phyloP scores from a whole-genome alignment of 64 coral and sea anemone species.

The Orbicella faveolata region DNA sequence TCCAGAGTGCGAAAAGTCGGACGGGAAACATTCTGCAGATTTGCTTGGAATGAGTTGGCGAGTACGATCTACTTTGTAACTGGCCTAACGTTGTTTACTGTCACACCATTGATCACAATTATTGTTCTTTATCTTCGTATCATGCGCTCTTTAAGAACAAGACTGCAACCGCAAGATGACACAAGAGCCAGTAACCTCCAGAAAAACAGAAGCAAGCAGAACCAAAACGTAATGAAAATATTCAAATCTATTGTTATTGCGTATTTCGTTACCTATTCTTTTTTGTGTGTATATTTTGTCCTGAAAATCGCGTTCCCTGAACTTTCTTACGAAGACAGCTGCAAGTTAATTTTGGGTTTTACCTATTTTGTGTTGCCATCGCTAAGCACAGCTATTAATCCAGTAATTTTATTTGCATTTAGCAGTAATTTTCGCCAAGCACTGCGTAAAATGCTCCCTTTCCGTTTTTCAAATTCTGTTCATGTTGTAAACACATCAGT shows the following conservation, averaged over 20 bases:
- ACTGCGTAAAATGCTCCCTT: not conserved
- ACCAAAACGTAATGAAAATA: not conserved
- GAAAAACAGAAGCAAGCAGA: not conserved
- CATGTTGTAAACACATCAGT: too few species aligned
- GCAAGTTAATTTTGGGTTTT: slow-evolving; percentile 1
- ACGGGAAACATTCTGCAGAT: not conserved
- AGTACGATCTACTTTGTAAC: not conserved
- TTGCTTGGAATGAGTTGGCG: not conserved
- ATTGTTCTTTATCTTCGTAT: slow-evolving; percentile 1
- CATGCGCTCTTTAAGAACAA: not conserved
- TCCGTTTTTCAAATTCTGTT: too few species aligned
- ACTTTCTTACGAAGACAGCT: not conserved
- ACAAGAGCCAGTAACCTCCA: not conserved
- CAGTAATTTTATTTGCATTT: not conserved
- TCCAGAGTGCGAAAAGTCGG: not conserved
- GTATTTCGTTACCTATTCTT: not conserved
- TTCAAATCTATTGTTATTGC: not conserved
- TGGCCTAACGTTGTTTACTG: not conserved
- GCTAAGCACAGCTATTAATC: not conserved
- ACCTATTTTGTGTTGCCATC: not conserved
- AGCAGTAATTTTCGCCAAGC: not conserved
- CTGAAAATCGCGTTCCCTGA: not conserved
- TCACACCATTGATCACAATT: not conserved
- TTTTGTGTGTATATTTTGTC: not conserved
- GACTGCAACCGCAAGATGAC: too few species aligned